Percentiles rank a stretch among this genome's conserved stretches.
phyloP scores from a whole-genome alignment of 92 coral and sea anemone species.

The Phenganax marumi region DNA sequence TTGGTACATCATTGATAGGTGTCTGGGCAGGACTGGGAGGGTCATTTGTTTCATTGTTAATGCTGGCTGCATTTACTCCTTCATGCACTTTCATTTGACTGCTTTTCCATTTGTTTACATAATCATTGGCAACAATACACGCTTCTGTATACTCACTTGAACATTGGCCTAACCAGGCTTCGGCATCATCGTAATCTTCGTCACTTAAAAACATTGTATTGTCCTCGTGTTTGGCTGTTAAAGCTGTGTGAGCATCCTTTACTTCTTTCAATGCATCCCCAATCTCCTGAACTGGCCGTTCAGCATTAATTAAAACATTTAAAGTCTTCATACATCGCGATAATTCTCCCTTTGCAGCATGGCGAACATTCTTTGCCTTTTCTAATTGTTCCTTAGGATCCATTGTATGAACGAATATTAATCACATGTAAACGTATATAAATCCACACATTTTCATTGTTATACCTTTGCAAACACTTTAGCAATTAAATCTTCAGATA shows the following conservation, averaged over 20 bases:
- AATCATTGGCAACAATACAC: slow-evolving; percentile 29
- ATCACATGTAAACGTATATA: not conserved
- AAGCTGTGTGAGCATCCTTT: slow-evolving; percentile 29
- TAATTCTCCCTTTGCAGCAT: slow-evolving; percentile 33
- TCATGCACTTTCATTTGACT: not conserved
- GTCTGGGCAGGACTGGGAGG: slow-evolving; percentile 16
- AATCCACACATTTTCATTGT: not conserved
- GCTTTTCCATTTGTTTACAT: not conserved
- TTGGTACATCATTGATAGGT: not conserved
- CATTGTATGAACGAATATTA: not conserved
- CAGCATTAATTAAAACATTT: slow-evolving; percentile 19
- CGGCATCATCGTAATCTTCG: slow-evolving; percentile 27
- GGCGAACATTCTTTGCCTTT: slow-evolving; percentile 41
- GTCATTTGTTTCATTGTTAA: not conserved
- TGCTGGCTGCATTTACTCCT: slow-evolving; percentile 25
- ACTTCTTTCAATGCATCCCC: slow-evolving; percentile 10
- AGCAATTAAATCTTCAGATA: not conserved
- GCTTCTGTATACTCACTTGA: slow-evolving; percentile 6
- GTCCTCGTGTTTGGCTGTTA: slow-evolving; percentile 28
- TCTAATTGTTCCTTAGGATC: slow-evolving; percentile 29
- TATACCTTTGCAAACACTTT: not conserved
- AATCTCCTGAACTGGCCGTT: slow-evolving; percentile 38
- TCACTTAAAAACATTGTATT: slow-evolving; percentile 25
- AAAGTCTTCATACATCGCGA: slow-evolving; percentile 22
- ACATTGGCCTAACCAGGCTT: slow-evolving; percentile 13